Conservation (phyloP, 2,113 vertebrate species). For the Notarius lentiginosus region DNA sequence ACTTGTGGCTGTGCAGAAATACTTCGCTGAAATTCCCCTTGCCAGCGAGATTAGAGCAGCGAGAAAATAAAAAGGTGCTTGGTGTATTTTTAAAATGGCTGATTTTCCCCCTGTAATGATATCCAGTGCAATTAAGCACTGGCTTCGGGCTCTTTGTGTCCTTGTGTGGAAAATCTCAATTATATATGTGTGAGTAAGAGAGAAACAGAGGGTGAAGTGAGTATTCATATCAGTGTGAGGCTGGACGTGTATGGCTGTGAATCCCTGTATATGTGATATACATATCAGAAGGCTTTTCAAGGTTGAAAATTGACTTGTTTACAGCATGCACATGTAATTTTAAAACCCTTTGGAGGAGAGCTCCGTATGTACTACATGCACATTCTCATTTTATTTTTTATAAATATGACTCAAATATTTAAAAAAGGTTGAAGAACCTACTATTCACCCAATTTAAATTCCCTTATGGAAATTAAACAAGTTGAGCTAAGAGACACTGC, state of each 20-base stretch:
- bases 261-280: constrained; percentile 33
- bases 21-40: constrained; percentile 43
- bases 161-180: constrained; percentile 72
- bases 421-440: background rate
- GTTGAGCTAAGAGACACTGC: background rate
- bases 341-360: constrained; percentile 15
- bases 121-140: constrained; percentile 75
- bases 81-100: constrained; percentile 79
- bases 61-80: constrained; percentile 75
- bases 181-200: constrained; percentile 58
- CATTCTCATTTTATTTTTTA: constrained; percentile 24
- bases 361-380: background rate
- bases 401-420: background rate
- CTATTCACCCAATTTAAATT: background rate
- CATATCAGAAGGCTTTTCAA: constrained; percentile 54
- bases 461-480: background rate
- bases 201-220: constrained; percentile 55
- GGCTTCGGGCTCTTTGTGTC: constrained; percentile 73
- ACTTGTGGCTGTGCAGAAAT: constrained; percentile 42
- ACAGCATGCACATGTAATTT: constrained; percentile 28
- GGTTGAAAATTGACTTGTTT: constrained; percentile 50
- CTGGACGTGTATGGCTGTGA: constrained; percentile 28
- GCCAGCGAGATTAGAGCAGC: constrained; percentile 68
- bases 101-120: constrained; percentile 76
- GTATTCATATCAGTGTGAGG: constrained; percentile 41